phyloP scores from a whole-genome alignment of 2,797 vertebrate genomes.

The Eospalax fontanierii region DNA sequence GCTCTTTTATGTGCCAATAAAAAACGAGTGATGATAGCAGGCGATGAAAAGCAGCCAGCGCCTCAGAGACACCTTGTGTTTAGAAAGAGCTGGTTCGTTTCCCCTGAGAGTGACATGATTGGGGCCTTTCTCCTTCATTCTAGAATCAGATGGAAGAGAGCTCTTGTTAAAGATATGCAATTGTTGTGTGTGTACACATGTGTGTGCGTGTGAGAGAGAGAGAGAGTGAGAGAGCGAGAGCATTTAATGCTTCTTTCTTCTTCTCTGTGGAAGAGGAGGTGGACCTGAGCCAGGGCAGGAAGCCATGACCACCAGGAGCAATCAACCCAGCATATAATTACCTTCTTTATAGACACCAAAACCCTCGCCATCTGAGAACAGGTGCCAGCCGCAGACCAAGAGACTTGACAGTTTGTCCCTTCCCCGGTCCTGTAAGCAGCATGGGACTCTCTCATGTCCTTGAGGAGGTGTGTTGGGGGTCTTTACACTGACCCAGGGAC shows the following conservation, averaged over 20 bases:
- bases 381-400: conserved; percentile 13
- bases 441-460: neutral
- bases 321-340: conserved; percentile 70
- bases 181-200: neutral
- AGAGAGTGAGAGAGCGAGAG: accelerated
- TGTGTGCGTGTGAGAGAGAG: neutral
- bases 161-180: neutral
- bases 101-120: neutral
- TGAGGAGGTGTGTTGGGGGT: neutral
- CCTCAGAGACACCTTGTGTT: conserved; percentile 24
- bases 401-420: neutral
- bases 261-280: conserved; percentile 64
- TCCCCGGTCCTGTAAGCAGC: neutral
- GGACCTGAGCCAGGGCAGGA: conserved; percentile 63
- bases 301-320: conserved; percentile 58
- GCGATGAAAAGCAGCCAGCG: conserved; percentile 65
- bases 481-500: neutral
- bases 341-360: conserved; percentile 61
- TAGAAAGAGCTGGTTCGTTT: conserved; percentile 63
- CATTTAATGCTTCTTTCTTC: conserved; percentile 51
- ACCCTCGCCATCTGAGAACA: conserved; percentile 41
- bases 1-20: conserved; percentile 83
- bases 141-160: neutral
- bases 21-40: conserved; percentile 79
- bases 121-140: neutral